phyloP scores from a whole-genome alignment of 2,113 vertebrate genomes.

The Mungos mungo region DNA sequence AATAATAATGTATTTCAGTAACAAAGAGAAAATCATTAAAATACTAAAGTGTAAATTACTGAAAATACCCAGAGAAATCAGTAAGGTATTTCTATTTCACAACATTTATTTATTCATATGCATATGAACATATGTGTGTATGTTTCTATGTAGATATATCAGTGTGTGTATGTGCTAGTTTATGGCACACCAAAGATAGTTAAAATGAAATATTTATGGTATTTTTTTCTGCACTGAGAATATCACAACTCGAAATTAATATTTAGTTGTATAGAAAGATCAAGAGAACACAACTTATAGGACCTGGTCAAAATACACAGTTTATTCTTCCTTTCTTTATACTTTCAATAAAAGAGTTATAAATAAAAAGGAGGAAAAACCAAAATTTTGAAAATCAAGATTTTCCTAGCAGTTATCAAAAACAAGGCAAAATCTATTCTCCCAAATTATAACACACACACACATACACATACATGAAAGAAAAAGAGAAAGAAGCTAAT shows the following conservation, averaged over 20 bases:
- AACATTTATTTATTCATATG: neutral
- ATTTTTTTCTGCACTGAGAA: constrained; percentile 40
- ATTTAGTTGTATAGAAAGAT: neutral
- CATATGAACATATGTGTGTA: neutral
- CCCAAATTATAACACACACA: neutral
- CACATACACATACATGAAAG: neutral
- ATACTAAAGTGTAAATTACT: neutral
- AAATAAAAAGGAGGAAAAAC: neutral
- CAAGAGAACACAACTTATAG: neutral
- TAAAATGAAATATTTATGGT: constrained; percentile 9
- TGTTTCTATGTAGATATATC: neutral
- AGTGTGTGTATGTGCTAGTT: neutral
- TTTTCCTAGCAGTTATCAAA: neutral
- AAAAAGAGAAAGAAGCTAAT: neutral
- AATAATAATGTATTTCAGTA: neutral
- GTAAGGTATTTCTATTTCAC: neutral
- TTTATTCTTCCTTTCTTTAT: constrained; percentile 36
- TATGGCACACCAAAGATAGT: neutral
- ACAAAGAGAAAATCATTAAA: constrained; percentile 46
- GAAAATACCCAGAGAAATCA: constrained; percentile 2
- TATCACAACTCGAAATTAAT: neutral
- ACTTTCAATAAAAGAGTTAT: constrained; percentile 11
- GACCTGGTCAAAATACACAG: constrained; percentile 1
- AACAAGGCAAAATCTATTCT: constrained; percentile 16
- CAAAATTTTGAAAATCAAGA: constrained; percentile 22